Evolutionary conservation across 2,888 invertebrate species (phyloP).

Genomic region (Tachystola acroxantha): DNA sequence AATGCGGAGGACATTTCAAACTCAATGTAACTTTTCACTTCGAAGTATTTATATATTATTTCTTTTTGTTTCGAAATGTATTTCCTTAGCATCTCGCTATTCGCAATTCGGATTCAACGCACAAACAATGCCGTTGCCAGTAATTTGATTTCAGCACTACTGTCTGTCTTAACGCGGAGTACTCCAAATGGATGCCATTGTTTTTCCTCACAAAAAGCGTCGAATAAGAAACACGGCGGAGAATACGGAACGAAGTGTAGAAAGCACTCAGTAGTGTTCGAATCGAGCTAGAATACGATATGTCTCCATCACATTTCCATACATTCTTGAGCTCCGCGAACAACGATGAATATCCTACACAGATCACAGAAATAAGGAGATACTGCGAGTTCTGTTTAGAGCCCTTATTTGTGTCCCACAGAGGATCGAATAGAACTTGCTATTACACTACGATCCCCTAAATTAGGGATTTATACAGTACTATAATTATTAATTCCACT

Average conservation of each 20-base stretch:
- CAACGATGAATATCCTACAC: no score
- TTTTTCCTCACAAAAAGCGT: slow-evolving; percentile 56
- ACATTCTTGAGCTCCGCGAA: slow-evolving; percentile 51
- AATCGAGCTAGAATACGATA: slow-evolving; percentile 56
- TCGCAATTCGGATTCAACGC: slow-evolving; percentile 13
- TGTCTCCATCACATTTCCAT: slow-evolving; percentile 70
- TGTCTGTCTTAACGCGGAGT: slow-evolving; percentile 42
- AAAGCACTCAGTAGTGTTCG: slow-evolving; percentile 47
- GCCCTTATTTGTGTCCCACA: no score
- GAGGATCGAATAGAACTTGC: no score
- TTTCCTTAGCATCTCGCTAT: background rate
- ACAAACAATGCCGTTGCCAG: slow-evolving; percentile 30
- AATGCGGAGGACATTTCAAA: background rate
- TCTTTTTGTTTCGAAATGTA: background rate
- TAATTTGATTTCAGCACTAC: slow-evolving; percentile 48
- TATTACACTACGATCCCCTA: no score
- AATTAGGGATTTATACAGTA: no score
- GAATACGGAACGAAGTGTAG: slow-evolving; percentile 51
- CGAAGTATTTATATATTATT: background rate
- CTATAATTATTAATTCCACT: no score
- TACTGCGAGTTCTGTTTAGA: no score
- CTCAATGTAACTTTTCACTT: background rate
- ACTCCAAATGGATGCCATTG: slow-evolving; percentile 60
- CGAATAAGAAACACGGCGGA: slow-evolving; percentile 39
- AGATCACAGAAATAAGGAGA: no score